phyloP scores from a whole-genome alignment of 1,140 invertebrate species.

The Cotesia chilonis region DNA sequence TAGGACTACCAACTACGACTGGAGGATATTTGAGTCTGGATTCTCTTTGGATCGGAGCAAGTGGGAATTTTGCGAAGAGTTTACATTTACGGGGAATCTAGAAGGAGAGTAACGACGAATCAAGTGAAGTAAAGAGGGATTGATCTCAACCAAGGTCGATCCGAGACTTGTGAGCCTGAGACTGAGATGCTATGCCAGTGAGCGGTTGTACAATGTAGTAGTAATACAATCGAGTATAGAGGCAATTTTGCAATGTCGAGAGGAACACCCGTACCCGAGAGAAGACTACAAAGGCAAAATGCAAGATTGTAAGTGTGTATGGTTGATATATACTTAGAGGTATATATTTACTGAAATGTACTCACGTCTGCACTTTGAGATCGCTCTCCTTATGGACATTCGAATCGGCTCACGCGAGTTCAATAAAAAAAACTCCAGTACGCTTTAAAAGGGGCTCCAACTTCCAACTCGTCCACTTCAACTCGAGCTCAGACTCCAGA shows the following conservation, averaged over 20 bases:
- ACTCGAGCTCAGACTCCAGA: not conserved
- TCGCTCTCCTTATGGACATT: conserved; percentile 42
- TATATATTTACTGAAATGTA: conserved; percentile 10
- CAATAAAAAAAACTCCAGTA: conserved; percentile 30
- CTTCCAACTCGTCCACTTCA: too few species aligned
- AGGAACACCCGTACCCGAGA: not conserved
- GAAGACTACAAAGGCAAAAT: conserved; percentile 18
- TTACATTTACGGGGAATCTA: conserved; percentile 1
- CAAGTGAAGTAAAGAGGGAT: conserved; percentile 16
- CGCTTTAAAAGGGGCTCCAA: conserved; percentile 31
- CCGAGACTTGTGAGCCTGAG: not conserved
- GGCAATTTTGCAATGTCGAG: conserved; percentile 24
- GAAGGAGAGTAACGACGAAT: conserved; percentile 15
- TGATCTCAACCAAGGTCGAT: conserved; percentile 31
- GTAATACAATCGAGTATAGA: conserved; percentile 18
- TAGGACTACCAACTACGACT: too few species aligned
- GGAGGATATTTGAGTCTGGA: too few species aligned
- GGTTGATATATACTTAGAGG: not conserved
- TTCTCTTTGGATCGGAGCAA: too few species aligned
- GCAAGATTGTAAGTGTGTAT: not conserved
- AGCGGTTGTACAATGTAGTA: too few species aligned
- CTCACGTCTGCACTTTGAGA: conserved; percentile 31
- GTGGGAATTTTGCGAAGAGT: not conserved
- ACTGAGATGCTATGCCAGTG: not conserved
- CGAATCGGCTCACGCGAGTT: conserved; percentile 32